Evolutionary conservation across 1,140 invertebrate species (phyloP).

Genomic region (Diabrotica undecimpunctata): DNA sequence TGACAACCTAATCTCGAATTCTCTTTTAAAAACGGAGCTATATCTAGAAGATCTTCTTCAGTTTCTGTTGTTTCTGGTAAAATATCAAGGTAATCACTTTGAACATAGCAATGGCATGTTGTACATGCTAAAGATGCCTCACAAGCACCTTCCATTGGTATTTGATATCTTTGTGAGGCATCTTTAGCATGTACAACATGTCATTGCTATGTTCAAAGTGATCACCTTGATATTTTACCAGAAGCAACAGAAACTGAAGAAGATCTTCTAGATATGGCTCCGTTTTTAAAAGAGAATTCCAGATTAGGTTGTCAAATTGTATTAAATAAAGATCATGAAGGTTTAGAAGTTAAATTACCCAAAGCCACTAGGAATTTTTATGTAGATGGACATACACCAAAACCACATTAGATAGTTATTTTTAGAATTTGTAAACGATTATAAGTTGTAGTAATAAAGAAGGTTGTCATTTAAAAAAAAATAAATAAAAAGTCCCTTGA

Average conservation of each 20-base stretch:
- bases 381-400: conserved; percentile 88
- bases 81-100: conserved; percentile 71
- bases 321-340: conserved; percentile 88
- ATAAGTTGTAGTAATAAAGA: neutral
- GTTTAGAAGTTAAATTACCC: conserved; percentile 82
- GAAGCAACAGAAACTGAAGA: conserved; percentile 88
- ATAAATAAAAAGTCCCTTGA: no score
- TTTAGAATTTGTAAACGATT: neutral
- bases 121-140: conserved; percentile 97
- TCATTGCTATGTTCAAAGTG: conserved; percentile 88
- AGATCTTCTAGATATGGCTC: conserved; percentile 95
- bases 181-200: conserved; percentile 97
- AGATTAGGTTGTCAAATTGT: conserved; percentile 96
- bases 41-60: conserved; percentile 96
- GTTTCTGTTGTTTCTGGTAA: conserved; percentile 77
- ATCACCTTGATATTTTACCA: conserved; percentile 74
- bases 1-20: conserved; percentile 97
- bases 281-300: conserved; percentile 94
- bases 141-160: conserved; percentile 97
- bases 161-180: conserved; percentile 90
- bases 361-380: conserved; percentile 96
- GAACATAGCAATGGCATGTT: conserved; percentile 96
- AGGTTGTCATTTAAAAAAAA: no score
- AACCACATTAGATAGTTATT: conserved; percentile 39
- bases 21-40: conserved; percentile 93